These are phyloP conservation scores for Dipodomys stephensi DNA, from an alignment of 2,113 vertebrate species.

Conservation along the genomic window DNA sequence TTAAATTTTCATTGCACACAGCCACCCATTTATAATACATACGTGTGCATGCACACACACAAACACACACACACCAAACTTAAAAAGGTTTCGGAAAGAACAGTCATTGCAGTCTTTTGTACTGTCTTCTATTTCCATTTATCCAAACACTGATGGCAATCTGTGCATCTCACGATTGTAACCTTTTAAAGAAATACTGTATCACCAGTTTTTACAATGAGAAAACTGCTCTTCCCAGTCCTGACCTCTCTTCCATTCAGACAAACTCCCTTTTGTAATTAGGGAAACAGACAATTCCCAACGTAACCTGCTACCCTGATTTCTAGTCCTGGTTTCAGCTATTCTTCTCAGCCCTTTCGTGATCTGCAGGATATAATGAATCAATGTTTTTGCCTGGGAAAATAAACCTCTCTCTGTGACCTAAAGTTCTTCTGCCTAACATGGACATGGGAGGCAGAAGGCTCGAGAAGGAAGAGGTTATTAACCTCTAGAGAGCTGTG, in stretches of 20 bases:
- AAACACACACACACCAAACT: neutral
- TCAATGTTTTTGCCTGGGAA: neutral
- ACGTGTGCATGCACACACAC: neutral
- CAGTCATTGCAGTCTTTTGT: neutral
- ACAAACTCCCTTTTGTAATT: neutral
- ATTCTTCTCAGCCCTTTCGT: neutral
- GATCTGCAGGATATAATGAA: neutral
- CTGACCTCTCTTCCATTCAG: neutral
- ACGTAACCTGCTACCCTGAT: neutral
- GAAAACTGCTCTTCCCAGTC: neutral
- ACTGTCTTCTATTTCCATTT: constrained; percentile 33
- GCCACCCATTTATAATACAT: neutral
- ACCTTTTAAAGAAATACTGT: constrained; percentile 7
- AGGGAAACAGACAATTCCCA: neutral
- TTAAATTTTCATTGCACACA: constrained; percentile 12
- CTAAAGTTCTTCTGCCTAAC: constrained; percentile 20
- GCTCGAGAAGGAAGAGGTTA: neutral
- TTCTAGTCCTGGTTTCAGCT: neutral
- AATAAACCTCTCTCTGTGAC: constrained; percentile 28
- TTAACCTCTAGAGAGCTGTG: neutral
- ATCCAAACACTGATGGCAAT: constrained; percentile 4
- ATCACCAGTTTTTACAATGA: neutral
- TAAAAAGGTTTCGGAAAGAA: neutral
- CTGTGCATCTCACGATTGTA: constrained; percentile 7
- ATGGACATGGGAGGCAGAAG: neutral